Base-by-base conservation (phyloP, 2,888 invertebrate genomes). In the Ectropis crepuscularia region DNA sequence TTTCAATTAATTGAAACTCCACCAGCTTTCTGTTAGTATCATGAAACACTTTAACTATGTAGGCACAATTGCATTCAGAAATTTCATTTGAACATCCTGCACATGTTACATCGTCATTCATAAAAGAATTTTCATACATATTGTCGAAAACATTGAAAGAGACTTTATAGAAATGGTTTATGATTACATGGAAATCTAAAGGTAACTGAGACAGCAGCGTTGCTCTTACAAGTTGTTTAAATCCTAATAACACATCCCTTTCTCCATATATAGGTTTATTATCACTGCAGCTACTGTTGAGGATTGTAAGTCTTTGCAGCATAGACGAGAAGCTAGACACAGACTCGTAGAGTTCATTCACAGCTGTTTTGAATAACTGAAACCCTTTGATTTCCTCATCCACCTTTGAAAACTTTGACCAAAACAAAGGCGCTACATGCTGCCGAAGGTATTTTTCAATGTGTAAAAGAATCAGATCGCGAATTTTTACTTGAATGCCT, bases 11-110 rank as follows among this genome's bases (percentile, higher is more conserved):
- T 64, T 95, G 96, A 75, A 98, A 89, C 79, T 96, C 95, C 73
- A 95, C 94, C n/a, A 97, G 88, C 83, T 95, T 96, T 84, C 94
- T 94, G 81, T 98, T 98, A 5, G 96, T 96, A 71, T 96, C 95
- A 82, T 95, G 94, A 82, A 97, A 97, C 60, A 95, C 94, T 75
- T 95, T 93, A 5, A 96, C 94, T 73, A 96, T 95, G 54, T 94
- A 90, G 65, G 94, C 93, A 84, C 96, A 96, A 62, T 94, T 93
- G 79, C 93, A 93, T 48, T 93, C 92, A 10, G 88, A 83, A 64
- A 86, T 86, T 63, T 95, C 95, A 78, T 94, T 94, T 70, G 93
- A 94, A 85, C 98, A 98, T 0, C 96, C 96, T 12, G 93, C 92
- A 83, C 98, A 98, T 62, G 94, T 93, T 0, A 94, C 88, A 71